Percentiles rank a stretch among this genome's conserved stretches.
Evolutionary conservation across 2,113 vertebrate species (phyloP).

Genomic region (Elanus axillaris): DNA sequence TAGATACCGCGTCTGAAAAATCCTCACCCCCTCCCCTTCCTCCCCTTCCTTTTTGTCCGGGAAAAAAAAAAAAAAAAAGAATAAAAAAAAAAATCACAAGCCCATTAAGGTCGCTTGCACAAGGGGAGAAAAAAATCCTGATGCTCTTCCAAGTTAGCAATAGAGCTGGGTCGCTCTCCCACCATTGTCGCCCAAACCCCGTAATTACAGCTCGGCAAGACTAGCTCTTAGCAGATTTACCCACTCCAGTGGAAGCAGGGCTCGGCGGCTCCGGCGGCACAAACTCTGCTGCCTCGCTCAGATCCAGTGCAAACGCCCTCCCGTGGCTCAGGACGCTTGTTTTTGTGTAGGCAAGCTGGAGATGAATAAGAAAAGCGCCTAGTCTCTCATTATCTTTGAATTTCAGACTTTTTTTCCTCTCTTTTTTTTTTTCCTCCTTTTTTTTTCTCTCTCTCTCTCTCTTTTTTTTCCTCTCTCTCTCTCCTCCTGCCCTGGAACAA

Average conservation of each 20-base stretch:
- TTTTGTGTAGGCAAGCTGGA: slow-evolving; percentile 66
- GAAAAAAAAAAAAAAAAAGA: neutral
- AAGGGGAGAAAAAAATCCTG: slow-evolving; percentile 37
- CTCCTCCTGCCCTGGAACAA: slow-evolving; percentile 61
- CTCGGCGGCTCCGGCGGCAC: slow-evolving; percentile 72
- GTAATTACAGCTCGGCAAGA: slow-evolving; percentile 27
- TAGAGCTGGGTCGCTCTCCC: slow-evolving; percentile 31
- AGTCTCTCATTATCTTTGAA: slow-evolving; percentile 59
- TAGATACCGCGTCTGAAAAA: slow-evolving; percentile 11
- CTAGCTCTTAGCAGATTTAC: slow-evolving; percentile 66
- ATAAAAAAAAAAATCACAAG: neutral
- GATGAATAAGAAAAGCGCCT: slow-evolving; percentile 61
- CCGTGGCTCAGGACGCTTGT: slow-evolving; percentile 69
- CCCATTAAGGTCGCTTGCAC: slow-evolving; percentile 48
- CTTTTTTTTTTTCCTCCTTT: neutral
- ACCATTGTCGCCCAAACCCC: slow-evolving; percentile 34
- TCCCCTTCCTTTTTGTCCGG: neutral
- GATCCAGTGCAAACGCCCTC: slow-evolving; percentile 82
- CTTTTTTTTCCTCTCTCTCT: neutral
- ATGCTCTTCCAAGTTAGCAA: slow-evolving; percentile 58
- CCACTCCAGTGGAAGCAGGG: slow-evolving; percentile 71
- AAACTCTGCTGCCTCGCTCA: slow-evolving; percentile 72
- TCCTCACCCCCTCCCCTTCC: neutral
- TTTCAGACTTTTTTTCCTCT: slow-evolving; percentile 39
- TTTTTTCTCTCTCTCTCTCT: neutral